Evolutionary conservation across 2,113 vertebrate genomes (phyloP), one percentile per base, ranked within the genome.

Genomic region (Onychostoma macrolepis): DNA sequence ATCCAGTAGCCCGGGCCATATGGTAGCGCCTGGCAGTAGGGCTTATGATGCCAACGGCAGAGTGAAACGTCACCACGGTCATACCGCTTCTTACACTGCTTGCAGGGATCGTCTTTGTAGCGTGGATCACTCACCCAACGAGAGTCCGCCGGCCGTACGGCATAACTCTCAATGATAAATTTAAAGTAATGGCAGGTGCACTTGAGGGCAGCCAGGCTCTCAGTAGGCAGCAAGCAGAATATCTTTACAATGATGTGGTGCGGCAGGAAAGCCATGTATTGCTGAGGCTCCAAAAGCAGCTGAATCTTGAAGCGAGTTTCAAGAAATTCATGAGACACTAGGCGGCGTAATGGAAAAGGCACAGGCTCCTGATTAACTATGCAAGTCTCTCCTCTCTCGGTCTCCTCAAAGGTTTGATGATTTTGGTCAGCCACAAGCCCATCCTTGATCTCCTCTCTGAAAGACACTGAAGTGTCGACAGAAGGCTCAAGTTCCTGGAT

Each of bases 11-110:
- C 97, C 0, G 97, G 98, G 11, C 98, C 98, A 0, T 97, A 97
- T 0, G 98, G 98, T 89, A 98, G 88, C 0, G 97, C 96, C 92
- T 99, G 98, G 91, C 97, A 99, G 91, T 96, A 99, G 12, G 97
- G 97, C 89, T 99, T 99, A 91, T 97, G 97, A 67, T 99, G 98
- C 98, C 98, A 99, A 41, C 97, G 93, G 94, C 98, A 99, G 30
- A 97, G 93, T 0, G 98, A 99, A 45, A 97, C 97, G 0, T 99
- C 98, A 19, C 98, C 98, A 6, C 96, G 96, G 0, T 92, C 92
- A 1, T 97, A 97, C 0, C 96, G 96, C 91, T 95, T 96, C 94
- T 99, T 99, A 93, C 98, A 99, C 89, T 97, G 97, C 91, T 99
- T 99, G 93, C 98, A 99, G 2, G 98, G 97, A 88, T 99, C 98